Percentiles rank a stretch among this genome's conserved stretches.
phyloP scores from a whole-genome alignment of 2,888 invertebrate genomes.

The Drosophila anomalata region DNA sequence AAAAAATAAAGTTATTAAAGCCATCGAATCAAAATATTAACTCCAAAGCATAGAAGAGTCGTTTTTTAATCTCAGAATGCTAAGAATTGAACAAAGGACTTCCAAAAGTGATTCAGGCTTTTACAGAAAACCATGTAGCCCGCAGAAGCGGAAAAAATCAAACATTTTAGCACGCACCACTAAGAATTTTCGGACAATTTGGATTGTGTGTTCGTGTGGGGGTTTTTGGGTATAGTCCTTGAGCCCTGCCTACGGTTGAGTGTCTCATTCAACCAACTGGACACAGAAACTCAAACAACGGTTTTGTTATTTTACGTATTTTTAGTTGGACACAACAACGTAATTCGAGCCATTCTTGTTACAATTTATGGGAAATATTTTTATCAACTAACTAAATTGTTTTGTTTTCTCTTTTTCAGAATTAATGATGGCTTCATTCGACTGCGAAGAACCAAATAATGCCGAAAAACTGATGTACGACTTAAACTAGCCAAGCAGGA shows the following conservation, averaged over 20 bases:
- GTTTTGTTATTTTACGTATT: slow-evolving; percentile 46
- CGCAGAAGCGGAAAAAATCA: slow-evolving; percentile 38
- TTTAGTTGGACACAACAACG: slow-evolving; percentile 38
- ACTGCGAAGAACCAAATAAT: slow-evolving; percentile 82
- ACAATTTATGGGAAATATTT: slow-evolving; percentile 1
- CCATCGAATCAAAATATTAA: background rate
- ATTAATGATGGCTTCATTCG: slow-evolving; percentile 83
- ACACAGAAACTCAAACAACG: slow-evolving; percentile 58
- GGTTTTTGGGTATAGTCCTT: slow-evolving; percentile 18
- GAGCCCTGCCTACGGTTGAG: slow-evolving; percentile 57
- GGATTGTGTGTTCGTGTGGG: slow-evolving; percentile 19
- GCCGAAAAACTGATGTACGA: slow-evolving; percentile 82
- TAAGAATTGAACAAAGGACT: too few relatives aligned
- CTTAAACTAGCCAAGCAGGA: slow-evolving; percentile 66
- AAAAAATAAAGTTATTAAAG: background rate
- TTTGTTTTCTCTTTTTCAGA: slow-evolving; percentile 67
- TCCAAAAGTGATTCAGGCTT: too few relatives aligned
- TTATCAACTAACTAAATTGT: slow-evolving; percentile 8
- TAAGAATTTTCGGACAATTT: slow-evolving; percentile 50
- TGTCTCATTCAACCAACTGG: slow-evolving; percentile 72
- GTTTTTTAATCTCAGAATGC: too few relatives aligned
- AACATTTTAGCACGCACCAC: slow-evolving; percentile 61
- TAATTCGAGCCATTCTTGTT: slow-evolving; percentile 11
- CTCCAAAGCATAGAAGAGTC: too few relatives aligned
- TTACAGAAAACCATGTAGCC: background rate